phyloP scores from a whole-genome alignment of 2,888 invertebrate genomes.

The Cantharis rustica region DNA sequence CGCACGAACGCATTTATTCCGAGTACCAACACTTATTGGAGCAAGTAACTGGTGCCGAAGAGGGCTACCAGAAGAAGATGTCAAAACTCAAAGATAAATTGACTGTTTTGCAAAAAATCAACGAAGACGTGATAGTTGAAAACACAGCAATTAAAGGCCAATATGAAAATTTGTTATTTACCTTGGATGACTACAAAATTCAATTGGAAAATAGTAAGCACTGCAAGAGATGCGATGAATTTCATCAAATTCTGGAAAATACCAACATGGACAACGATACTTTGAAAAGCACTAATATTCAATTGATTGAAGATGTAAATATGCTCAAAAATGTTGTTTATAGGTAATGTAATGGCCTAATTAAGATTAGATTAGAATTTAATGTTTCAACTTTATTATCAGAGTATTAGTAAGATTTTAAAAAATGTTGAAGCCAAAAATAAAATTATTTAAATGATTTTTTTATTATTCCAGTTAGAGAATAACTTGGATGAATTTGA shows the following conservation, averaged over 20 bases:
- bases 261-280: slow-evolving; percentile 59
- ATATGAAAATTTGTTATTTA: slow-evolving; percentile 58
- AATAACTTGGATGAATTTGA: not conserved
- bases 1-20: slow-evolving; percentile 59
- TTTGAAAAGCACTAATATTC: slow-evolving; percentile 61
- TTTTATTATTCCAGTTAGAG: too few relatives aligned
- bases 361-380: not conserved
- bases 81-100: slow-evolving; percentile 67
- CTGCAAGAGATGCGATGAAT: slow-evolving; percentile 53
- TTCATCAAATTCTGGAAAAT: slow-evolving; percentile 60
- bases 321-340: slow-evolving; percentile 80
- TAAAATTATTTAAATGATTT: too few relatives aligned
- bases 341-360: slow-evolving; percentile 52
- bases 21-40: slow-evolving; percentile 61
- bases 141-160: slow-evolving; percentile 63
- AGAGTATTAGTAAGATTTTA: too few relatives aligned
- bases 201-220: slow-evolving; percentile 59
- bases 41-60: slow-evolving; percentile 58
- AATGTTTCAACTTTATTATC: not conserved
- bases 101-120: slow-evolving; percentile 62
- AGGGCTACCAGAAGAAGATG: slow-evolving; percentile 63
- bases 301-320: slow-evolving; percentile 68
- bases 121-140: slow-evolving; percentile 66
- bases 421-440: not conserved
- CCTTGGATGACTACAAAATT: slow-evolving; percentile 60